Evolutionary conservation across 2,113 vertebrate species (phyloP).

Genomic region (Pipra filicauda): DNA sequence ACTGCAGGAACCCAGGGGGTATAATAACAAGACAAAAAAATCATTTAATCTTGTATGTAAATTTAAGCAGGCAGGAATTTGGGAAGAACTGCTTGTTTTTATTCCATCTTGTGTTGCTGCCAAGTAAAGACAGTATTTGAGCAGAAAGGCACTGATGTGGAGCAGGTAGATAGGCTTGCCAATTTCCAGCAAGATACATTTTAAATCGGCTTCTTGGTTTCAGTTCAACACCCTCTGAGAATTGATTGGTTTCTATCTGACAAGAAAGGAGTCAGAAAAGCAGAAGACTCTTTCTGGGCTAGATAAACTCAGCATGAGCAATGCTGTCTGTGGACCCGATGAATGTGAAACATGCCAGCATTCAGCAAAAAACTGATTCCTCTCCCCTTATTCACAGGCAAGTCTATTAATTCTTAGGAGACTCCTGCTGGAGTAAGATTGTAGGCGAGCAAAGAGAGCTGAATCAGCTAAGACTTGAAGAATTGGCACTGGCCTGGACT

Average conservation of each 20-base stretch:
- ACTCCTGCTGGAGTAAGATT: background rate
- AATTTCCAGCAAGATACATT: constrained; percentile 19
- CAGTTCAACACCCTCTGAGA: constrained; percentile 40
- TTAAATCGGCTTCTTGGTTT: constrained; percentile 13
- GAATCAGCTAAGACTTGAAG: background rate
- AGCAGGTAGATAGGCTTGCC: constrained; percentile 45
- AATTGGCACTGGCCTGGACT: background rate
- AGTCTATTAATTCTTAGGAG: background rate
- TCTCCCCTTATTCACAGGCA: background rate
- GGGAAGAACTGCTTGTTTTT: constrained; percentile 46
- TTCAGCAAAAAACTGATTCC: background rate
- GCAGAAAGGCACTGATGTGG: constrained; percentile 42
- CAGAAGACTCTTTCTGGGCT: constrained; percentile 7
- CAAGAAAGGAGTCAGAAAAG: constrained; percentile 44
- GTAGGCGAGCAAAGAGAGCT: background rate
- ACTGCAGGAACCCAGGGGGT: constrained; percentile 1
- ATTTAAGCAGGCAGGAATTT: constrained; percentile 58
- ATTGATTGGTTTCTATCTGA: constrained; percentile 35
- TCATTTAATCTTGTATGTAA: constrained; percentile 53
- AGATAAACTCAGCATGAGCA: background rate
- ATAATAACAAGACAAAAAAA: constrained; percentile 60
- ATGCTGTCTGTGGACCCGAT: background rate
- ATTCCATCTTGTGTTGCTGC: constrained; percentile 54
- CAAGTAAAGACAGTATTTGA: constrained; percentile 49
- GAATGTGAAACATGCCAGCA: background rate